Percentiles rank a stretch among this genome's conserved stretches.
Conservation (phyloP, 2,797 vertebrate species). For the Mus minutoides region DNA sequence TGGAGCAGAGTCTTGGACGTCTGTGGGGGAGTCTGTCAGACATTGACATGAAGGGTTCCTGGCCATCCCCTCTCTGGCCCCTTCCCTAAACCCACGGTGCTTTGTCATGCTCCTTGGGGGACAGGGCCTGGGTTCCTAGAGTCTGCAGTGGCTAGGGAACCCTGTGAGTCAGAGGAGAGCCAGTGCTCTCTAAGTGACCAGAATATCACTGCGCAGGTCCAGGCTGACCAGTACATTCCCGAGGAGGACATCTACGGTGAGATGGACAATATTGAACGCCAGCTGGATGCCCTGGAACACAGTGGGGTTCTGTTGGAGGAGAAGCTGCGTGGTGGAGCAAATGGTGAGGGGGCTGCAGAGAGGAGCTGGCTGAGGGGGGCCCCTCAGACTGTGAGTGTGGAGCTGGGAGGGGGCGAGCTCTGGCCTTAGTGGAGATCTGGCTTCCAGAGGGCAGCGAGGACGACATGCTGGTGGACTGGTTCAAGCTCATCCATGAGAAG, state of each 20-base stretch:
- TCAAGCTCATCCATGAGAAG: constrained; percentile 93
- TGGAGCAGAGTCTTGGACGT: not conserved
- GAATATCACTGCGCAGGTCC: constrained; percentile 88
- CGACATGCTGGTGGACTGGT: constrained; percentile 93
- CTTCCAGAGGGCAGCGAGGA: constrained; percentile 93
- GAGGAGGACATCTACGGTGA: constrained; percentile 91
- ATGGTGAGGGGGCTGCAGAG: constrained; percentile 84
- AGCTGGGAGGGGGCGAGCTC: constrained; percentile 20
- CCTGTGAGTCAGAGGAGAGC: not conserved
- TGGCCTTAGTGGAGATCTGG: constrained; percentile 41
- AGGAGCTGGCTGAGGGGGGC: not conserved
- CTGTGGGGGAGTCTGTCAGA: not conserved
- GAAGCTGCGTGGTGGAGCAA: constrained; percentile 89
- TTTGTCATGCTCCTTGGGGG: not conserved
- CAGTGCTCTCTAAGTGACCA: constrained; percentile 1
- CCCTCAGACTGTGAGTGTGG: not conserved
- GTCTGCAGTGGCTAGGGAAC: not conserved
- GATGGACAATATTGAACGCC: constrained; percentile 90
- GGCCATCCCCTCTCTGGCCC: too few relatives aligned
- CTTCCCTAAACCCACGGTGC: not conserved
- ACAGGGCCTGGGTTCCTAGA: not conserved
- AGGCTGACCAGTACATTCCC: constrained; percentile 90
- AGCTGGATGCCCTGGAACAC: constrained; percentile 91
- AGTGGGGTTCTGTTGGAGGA: constrained; percentile 92
- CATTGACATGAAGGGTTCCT: not conserved